phyloP scores from a whole-genome alignment of 2,888 invertebrate genomes.

The Drosophila suboccidentalis region DNA sequence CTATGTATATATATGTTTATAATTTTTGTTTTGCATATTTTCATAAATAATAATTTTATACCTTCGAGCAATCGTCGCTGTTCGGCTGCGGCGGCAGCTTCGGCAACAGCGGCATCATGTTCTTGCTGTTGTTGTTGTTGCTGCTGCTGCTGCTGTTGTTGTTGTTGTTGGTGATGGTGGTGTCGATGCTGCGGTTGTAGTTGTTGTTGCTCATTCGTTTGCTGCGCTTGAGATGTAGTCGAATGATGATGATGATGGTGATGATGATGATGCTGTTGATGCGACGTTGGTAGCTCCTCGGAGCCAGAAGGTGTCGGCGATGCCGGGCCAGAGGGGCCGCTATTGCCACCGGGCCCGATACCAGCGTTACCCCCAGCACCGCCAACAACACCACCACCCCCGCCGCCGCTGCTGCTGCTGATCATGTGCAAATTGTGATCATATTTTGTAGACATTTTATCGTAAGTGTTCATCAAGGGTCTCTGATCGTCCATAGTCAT shows the following conservation, averaged over 20 bases:
- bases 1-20: slow-evolving; percentile 46
- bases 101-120: slow-evolving; percentile 76
- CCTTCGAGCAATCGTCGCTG: slow-evolving; percentile 86
- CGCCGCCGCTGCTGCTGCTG: slow-evolving; percentile 46
- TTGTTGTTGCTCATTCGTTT: slow-evolving; percentile 65
- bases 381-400: slow-evolving; percentile 37
- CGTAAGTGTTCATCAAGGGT: slow-evolving; percentile 85
- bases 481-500: slow-evolving; percentile 86
- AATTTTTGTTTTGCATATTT: slow-evolving; percentile 54
- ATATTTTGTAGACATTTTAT: slow-evolving; percentile 84
- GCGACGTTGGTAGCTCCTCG: slow-evolving; percentile 65
- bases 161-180: slow-evolving; percentile 62
- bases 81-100: slow-evolving; percentile 82
- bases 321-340: slow-evolving; percentile 79
- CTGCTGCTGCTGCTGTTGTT: slow-evolving; percentile 41
- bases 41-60: slow-evolving; percentile 81
- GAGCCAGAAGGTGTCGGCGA: slow-evolving; percentile 82
- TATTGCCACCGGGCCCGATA: slow-evolving; percentile 51
- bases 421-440: slow-evolving; percentile 79
- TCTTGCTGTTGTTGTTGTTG: slow-evolving; percentile 70
- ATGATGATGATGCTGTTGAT: slow-evolving; percentile 60
- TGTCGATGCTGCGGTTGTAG: slow-evolving; percentile 55
- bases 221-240: slow-evolving; percentile 62
- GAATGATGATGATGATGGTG: slow-evolving; percentile 66
- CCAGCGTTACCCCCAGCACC: slow-evolving; percentile 38